A percentile compares a stretch with the other conserved stretches of the same genome.
phyloP scores from a whole-genome alignment of 2,797 vertebrate genomes.

The Remorina albescens region DNA sequence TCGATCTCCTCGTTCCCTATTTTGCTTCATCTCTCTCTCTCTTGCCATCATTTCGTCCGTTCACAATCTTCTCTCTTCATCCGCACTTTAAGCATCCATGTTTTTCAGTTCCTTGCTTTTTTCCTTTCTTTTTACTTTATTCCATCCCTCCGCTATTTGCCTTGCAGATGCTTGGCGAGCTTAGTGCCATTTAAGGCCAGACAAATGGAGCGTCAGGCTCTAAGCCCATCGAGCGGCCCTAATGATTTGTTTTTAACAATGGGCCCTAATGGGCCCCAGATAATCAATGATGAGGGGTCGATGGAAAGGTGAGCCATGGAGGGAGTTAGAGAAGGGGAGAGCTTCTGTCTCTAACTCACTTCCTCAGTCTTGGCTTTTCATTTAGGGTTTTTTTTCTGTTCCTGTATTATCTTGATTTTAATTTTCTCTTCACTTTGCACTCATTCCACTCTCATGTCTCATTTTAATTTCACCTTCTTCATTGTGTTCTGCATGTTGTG shows the following conservation, averaged over 20 bases:
- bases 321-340: constrained; percentile 67
- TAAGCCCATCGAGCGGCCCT: constrained; percentile 92
- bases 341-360: constrained; percentile 80
- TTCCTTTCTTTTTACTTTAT: constrained; percentile 39
- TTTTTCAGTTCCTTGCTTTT: constrained; percentile 47
- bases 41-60: constrained; percentile 56
- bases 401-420: constrained; percentile 52
- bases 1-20: constrained; percentile 70
- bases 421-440: constrained; percentile 35
- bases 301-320: constrained; percentile 89
- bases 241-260: constrained; percentile 98
- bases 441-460: constrained; percentile 5
- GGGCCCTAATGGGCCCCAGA: constrained; percentile 95
- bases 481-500: constrained; percentile 16
- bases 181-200: constrained; percentile 92
- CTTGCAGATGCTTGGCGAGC: constrained; percentile 91
- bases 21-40: constrained; percentile 65
- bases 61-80: constrained; percentile 57
- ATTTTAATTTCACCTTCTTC: background rate
- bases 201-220: constrained; percentile 92
- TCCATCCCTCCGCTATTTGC: constrained; percentile 80
- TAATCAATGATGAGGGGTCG: constrained; percentile 96
- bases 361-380: constrained; percentile 47
- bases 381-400: constrained; percentile 26
- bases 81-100: constrained; percentile 52